A percentile compares a stretch with the other conserved stretches of the same genome.
These are phyloP conservation scores for Nannobrachium achirus DNA, from an alignment of 2,113 vertebrate genomes.

Conservation along the genomic window DNA sequence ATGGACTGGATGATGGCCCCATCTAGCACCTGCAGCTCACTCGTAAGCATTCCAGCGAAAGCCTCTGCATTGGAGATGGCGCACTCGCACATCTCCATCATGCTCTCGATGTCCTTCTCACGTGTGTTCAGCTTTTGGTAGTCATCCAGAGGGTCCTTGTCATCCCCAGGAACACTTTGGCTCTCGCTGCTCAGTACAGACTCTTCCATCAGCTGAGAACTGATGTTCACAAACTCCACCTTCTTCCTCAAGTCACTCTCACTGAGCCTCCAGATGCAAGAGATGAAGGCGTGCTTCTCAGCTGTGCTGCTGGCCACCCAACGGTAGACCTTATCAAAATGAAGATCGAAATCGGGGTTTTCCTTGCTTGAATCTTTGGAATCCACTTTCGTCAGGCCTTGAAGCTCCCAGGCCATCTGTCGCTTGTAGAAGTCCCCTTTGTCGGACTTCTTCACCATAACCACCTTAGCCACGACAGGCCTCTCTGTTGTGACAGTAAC, in stretches of 20 bases:
- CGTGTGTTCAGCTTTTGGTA: constrained; percentile 96
- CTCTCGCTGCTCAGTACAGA: constrained; percentile 96
- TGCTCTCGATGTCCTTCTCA: constrained; percentile 96
- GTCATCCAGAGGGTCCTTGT: constrained; percentile 94
- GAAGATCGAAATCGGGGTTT: constrained; percentile 96
- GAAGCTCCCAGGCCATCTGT: constrained; percentile 92
- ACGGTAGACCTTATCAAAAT: constrained; percentile 97
- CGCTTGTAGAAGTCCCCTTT: constrained; percentile 99
- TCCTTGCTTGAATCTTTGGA: constrained; percentile 99
- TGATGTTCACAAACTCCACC: constrained; percentile 97
- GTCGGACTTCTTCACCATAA: constrained; percentile 98
- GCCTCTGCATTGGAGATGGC: constrained; percentile 98
- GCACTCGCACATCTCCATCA: constrained; percentile 97
- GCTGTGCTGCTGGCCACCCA: constrained; percentile 97
- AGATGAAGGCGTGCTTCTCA: constrained; percentile 97
- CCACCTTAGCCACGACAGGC: constrained; percentile 94
- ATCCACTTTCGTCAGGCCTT: constrained; percentile 92
- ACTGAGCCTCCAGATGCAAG: constrained; percentile 98
- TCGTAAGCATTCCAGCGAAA: constrained; percentile 93
- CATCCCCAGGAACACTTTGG: constrained; percentile 93
- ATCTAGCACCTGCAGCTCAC: constrained; percentile 95
- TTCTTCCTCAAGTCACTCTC: constrained; percentile 97
- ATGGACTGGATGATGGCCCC: constrained; percentile 99
- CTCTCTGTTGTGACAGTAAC: constrained; percentile 96
- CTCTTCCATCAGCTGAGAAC: constrained; percentile 96